Conservation (phyloP, 2,113 vertebrate species). For the Notarius quadriscutis region DNA sequence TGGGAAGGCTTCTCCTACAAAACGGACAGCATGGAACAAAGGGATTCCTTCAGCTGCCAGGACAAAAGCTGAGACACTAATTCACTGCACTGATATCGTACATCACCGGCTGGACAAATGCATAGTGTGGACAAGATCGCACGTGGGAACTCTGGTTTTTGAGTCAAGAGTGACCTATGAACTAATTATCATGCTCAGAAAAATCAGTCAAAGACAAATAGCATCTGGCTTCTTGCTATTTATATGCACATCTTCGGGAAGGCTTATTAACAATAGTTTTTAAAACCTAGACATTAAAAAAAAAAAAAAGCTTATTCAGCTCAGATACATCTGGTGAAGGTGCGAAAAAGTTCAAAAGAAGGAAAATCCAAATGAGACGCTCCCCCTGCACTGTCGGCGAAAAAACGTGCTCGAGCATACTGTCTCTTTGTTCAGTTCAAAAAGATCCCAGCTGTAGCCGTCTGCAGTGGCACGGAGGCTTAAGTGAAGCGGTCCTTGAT, state of each 20-base stretch:
- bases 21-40: slow-evolving; percentile 48
- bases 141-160: not conserved
- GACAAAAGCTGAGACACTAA: not conserved
- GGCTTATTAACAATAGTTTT: not conserved
- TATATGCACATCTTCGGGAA: not conserved
- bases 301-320: slow-evolving; percentile 5
- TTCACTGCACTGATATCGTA: not conserved
- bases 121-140: not conserved
- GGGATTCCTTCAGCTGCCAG: slow-evolving; percentile 23
- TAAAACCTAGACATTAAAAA: no score
- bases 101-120: not conserved
- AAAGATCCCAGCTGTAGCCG: slow-evolving; percentile 58
- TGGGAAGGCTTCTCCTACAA: slow-evolving; percentile 36
- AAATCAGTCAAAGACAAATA: not conserved
- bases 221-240: not conserved
- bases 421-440: not conserved
- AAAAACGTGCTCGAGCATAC: slow-evolving; percentile 23
- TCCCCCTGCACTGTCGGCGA: slow-evolving; percentile 51
- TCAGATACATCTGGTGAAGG: not conserved
- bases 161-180: not conserved
- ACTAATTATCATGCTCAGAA: not conserved
- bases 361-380: not conserved
- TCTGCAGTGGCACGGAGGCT: slow-evolving; percentile 49
- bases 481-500: slow-evolving; percentile 50
- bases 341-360: not conserved